phyloP scores from a whole-genome alignment of 2,113 vertebrate genomes.

The Salvator merianae region DNA sequence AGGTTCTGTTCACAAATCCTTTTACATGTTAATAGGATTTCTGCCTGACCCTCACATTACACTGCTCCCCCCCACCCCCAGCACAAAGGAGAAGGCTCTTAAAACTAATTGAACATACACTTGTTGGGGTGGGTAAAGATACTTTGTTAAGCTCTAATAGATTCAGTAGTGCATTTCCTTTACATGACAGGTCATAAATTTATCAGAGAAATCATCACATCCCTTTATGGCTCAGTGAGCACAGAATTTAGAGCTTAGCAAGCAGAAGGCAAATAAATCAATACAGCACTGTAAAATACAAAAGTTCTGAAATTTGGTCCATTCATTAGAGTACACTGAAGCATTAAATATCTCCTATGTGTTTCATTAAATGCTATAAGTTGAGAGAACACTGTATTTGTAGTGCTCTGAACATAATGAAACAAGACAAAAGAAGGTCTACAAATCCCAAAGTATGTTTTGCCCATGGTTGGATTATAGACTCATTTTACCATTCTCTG shows the following conservation, averaged over 20 bases:
- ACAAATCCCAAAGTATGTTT: background rate
- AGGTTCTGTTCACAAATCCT: constrained; percentile 59
- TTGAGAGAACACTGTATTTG: background rate
- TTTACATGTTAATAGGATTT: constrained; percentile 67
- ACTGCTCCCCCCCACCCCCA: constrained; percentile 27
- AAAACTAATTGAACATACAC: constrained; percentile 39
- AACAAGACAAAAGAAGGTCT: background rate
- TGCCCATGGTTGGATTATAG: background rate
- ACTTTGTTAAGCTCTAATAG: constrained; percentile 36
- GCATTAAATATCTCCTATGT: background rate
- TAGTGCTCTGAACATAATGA: fast-evolving
- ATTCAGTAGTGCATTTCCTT: constrained; percentile 45
- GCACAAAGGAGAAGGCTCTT: constrained; percentile 20
- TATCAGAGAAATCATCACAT: constrained; percentile 22
- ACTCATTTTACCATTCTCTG: background rate
- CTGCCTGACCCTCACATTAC: constrained; percentile 46
- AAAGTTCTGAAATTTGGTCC: background rate
- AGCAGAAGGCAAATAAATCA: background rate
- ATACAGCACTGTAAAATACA: background rate
- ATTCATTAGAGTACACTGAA: background rate
- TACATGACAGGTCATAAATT: constrained; percentile 27
- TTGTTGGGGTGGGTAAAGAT: constrained; percentile 40
- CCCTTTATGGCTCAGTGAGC: background rate
- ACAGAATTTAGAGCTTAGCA: constrained; percentile 26
- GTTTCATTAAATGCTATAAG: background rate